Evolutionary conservation across 2,113 vertebrate species (phyloP).

Genomic region (Tragelaphus buxtoni): DNA sequence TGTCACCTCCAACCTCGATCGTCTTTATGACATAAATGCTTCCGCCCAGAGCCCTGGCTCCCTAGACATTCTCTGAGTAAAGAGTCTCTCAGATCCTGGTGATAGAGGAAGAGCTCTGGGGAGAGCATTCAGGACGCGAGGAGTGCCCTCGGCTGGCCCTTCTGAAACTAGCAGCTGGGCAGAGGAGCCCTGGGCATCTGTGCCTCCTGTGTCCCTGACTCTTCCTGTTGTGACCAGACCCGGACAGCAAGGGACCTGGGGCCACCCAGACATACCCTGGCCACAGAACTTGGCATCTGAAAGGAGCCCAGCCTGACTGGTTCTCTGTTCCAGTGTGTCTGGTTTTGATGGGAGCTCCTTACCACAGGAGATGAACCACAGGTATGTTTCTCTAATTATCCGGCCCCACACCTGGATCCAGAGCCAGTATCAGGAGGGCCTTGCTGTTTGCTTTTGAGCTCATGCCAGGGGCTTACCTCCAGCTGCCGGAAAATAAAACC

Average conservation of each 20-base stretch:
- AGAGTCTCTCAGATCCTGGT: neutral
- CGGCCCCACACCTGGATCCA: neutral
- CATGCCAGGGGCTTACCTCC: neutral
- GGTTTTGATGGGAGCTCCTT: neutral
- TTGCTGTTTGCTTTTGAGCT: neutral
- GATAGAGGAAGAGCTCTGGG: neutral
- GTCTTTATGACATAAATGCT: neutral
- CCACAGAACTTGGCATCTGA: neutral
- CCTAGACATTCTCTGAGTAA: neutral
- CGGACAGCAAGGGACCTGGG: rapidly evolving
- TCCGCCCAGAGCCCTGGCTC: neutral
- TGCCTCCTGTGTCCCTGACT: neutral
- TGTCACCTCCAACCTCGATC: neutral
- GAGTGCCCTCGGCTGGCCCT: neutral
- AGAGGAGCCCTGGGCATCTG: neutral
- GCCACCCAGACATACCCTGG: neutral
- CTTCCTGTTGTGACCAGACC: neutral
- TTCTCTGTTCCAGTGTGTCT: neutral
- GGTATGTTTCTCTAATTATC: neutral
- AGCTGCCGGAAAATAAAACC: neutral
- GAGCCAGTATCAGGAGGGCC: neutral
- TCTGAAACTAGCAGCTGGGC: neutral
- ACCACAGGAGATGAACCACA: neutral
- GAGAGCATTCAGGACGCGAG: neutral
- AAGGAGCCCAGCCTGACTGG: neutral